Evolutionary conservation across 2,113 vertebrate genomes (phyloP), one percentile per base, ranked within the genome.

Genomic region (Tetraodon nigroviridis): DNA sequence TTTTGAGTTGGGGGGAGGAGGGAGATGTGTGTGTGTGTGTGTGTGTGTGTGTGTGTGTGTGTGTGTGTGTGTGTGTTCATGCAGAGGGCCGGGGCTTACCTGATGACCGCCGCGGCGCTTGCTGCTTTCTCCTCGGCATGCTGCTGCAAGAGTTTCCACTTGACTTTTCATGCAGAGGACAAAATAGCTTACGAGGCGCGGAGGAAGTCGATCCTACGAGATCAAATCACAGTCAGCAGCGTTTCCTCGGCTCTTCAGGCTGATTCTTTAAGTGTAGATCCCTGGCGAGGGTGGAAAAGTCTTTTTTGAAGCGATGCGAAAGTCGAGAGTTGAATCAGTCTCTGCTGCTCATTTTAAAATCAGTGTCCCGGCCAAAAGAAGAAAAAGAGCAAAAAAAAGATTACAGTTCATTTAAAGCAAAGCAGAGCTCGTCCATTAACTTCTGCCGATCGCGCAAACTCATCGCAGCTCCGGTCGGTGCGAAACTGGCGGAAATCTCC

Each of bases 71-170:
- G 48, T 50, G 48, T 49, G 47, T 49, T 12, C 18, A 20, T 18
- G 51, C 59, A 55, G 15, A 56, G 63, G 32, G 72, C 51, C 51
- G 58, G 68, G 64, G 67, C 86, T 93, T 93, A 97, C 93, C 94
- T 94, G 92, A 91, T 84, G 94, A 95, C 85, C 94, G 94, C 92
- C 93, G 91, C 87, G 94, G 94, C 71, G 93, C 94, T 93, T 95
- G 92, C 91, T 96, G 94, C 91, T 95, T 96, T 90, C 92, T 95
- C 91, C 94, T 93, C 92, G 94, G 93, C 94, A 96, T 96, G 88
- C 91, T 91, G 90, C 89, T 91, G 90, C 88, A 80, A 82, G 89
- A 92, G 89, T 92, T 90, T 87, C 92, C 91, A 87, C 90, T 90
- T 80, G 92, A 90, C 90, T 91, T 92, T 90, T 93, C 93, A 93